A percentile compares a stretch with the other conserved stretches of the same genome.
These are phyloP conservation scores for Balaenoptera acutorostrata DNA, from an alignment of 2,113 vertebrate species.

Conservation along the genomic window DNA sequence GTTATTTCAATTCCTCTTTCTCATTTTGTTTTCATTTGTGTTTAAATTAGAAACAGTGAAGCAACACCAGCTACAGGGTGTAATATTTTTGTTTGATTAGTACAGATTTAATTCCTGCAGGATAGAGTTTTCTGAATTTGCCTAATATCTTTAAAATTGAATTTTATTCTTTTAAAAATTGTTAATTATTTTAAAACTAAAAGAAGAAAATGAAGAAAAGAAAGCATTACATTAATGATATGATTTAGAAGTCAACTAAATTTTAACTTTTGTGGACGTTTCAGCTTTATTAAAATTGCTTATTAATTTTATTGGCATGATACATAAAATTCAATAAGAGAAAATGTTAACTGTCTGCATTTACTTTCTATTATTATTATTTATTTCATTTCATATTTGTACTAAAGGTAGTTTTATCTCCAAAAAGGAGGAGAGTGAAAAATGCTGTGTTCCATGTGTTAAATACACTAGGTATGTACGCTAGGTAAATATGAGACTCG, in stretches of 20 bases:
- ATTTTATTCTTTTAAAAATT: neutral
- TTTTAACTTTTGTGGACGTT: neutral
- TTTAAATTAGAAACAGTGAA: neutral
- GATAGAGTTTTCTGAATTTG: neutral
- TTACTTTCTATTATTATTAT: neutral
- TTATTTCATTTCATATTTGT: neutral
- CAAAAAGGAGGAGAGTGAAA: neutral
- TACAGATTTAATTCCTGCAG: neutral
- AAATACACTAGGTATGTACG: neutral
- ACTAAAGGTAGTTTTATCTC: neutral
- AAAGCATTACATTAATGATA: neutral
- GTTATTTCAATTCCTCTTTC: neutral
- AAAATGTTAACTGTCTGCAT: neutral
- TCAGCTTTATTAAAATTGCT: neutral
- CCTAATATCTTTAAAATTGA: neutral
- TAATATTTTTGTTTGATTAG: neutral
- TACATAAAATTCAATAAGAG: neutral
- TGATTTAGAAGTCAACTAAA: neutral
- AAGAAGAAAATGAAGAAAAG: neutral
- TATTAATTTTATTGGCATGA: neutral
- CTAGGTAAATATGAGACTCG: neutral
- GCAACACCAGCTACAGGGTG: neutral
- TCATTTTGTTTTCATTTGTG: neutral
- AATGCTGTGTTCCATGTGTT: neutral
- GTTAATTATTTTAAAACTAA: neutral